Evolutionary conservation across 2,113 vertebrate genomes (phyloP).

Genomic region (Alethe diademata): DNA sequence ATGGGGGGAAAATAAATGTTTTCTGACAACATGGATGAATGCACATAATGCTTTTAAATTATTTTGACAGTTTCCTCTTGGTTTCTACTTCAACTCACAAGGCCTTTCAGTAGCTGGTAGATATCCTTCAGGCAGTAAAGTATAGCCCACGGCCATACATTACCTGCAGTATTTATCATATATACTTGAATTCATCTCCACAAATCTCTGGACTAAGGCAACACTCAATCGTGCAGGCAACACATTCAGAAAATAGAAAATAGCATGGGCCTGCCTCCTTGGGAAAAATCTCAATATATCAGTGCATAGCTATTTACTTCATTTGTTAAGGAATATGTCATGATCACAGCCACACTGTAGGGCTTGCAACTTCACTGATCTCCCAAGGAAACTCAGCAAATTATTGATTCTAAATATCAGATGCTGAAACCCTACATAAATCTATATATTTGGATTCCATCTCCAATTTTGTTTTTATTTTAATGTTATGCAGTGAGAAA

Average conservation of each 20-base stretch:
- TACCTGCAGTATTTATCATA: background rate
- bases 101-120: background rate
- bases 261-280: background rate
- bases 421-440: background rate
- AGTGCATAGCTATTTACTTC: background rate
- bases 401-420: background rate
- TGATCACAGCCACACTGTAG: background rate
- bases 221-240: background rate
- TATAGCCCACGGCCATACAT: background rate
- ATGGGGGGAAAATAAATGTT: background rate
- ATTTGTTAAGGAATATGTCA: constrained; percentile 6
- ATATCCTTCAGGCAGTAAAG: constrained; percentile 1
- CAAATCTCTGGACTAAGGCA: background rate
- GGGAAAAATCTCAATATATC: background rate
- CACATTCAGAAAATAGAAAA: background rate
- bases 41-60: constrained; percentile 2
- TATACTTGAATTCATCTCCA: background rate
- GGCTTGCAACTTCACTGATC: background rate
- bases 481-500: background rate
- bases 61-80: constrained; percentile 20
- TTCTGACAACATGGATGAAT: background rate
- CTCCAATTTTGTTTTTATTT: background rate
- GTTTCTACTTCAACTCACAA: background rate
- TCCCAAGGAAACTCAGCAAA: background rate
- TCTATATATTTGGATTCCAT: background rate